Conservation (phyloP, 1,140 invertebrate species). For the Caenorhabditis latens region DNA sequence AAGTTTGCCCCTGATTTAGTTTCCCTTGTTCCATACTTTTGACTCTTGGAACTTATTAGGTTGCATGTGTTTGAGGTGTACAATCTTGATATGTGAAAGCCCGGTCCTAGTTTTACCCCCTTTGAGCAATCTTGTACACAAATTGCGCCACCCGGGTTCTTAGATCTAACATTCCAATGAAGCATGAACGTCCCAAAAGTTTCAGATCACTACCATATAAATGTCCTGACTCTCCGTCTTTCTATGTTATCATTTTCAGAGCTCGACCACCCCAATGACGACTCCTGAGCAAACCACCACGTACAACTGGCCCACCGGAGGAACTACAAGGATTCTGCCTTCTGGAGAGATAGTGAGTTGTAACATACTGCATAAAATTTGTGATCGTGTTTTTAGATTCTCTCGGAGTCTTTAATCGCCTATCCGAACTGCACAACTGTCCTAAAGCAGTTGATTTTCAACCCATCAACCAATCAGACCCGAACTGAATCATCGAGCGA, state of each 20-base stretch:
- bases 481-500: neutral
- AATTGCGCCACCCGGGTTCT: too few species aligned
- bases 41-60: neutral
- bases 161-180: too few species aligned
- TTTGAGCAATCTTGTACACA: too few species aligned
- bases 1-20: neutral
- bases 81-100: too few species aligned
- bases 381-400: neutral
- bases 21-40: neutral
- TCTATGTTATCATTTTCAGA: neutral
- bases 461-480: neutral
- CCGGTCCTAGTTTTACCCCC: too few species aligned
- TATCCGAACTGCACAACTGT: constrained; percentile 6
- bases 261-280: neutral
- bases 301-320: constrained; percentile 17
- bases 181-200: too few species aligned
- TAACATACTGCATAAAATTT: too few species aligned
- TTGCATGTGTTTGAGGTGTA: too few species aligned
- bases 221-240: too few species aligned
- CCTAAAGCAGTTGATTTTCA: neutral
- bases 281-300: neutral
- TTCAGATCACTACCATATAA: too few species aligned
- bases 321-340: constrained; percentile 4
- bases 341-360: constrained; percentile 16
- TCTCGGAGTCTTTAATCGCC: neutral